Percentiles rank a stretch among this genome's conserved stretches.
These are phyloP conservation scores for Dendroctonus ponderosae DNA, from an alignment of 1,140 invertebrate species.

Conservation along the genomic window DNA sequence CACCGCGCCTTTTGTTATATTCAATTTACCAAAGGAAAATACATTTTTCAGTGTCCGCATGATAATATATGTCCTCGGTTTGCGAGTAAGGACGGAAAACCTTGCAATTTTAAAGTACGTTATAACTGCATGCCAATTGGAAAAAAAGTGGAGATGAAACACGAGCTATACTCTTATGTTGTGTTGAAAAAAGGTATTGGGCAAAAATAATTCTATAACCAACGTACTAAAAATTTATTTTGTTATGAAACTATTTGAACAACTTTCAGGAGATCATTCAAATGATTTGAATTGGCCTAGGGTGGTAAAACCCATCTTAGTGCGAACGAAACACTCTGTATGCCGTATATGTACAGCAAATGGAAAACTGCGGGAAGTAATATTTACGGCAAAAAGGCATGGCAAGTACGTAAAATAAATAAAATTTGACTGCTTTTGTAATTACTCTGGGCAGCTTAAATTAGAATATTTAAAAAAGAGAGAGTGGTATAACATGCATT, in stretches of 20 bases:
- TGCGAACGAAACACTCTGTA: slow-evolving; percentile 67
- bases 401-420: slow-evolving; percentile 59
- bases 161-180: slow-evolving; percentile 67
- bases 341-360: slow-evolving; percentile 74
- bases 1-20: too few relatives aligned
- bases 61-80: slow-evolving; percentile 71
- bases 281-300: slow-evolving; percentile 70
- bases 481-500: too few relatives aligned
- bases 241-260: not conserved
- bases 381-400: slow-evolving; percentile 72
- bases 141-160: slow-evolving; percentile 46
- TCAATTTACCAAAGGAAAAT: too few relatives aligned
- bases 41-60: slow-evolving; percentile 70
- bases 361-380: slow-evolving; percentile 73
- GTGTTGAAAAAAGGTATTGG: slow-evolving; percentile 72
- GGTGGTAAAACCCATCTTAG: slow-evolving; percentile 66
- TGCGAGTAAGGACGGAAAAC: slow-evolving; percentile 57
- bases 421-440: not conserved
- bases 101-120: slow-evolving; percentile 74
- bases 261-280: slow-evolving; percentile 50
- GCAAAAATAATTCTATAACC: slow-evolving; percentile 1
- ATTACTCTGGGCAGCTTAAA: slow-evolving; percentile 13
- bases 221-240: not conserved
- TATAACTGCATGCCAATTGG: slow-evolving; percentile 61
- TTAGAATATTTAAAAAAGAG: slow-evolving; percentile 19